Evolutionary conservation across 2,797 vertebrate species (phyloP).

Genomic region (Paratrypauchen microcephalus): DNA sequence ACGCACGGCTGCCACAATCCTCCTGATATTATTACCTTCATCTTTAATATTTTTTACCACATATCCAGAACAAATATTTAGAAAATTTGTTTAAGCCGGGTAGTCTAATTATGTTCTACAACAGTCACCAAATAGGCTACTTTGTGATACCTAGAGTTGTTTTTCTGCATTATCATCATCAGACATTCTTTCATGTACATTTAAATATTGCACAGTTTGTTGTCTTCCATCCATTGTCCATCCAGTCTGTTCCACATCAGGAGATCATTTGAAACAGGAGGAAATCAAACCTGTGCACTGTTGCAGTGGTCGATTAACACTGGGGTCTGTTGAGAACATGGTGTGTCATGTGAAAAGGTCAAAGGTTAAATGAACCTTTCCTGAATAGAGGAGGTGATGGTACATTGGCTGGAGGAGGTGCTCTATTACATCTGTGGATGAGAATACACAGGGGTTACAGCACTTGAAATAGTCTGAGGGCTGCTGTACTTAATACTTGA

Average conservation of each 20-base stretch:
- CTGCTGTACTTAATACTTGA: constrained; percentile 47
- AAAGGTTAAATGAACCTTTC: background rate
- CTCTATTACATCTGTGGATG: background rate
- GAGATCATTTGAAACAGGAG: background rate
- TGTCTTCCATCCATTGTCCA: background rate
- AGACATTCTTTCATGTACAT: too few species aligned
- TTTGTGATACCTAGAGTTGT: too few species aligned
- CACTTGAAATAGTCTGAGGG: constrained; percentile 42
- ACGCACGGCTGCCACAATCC: too few species aligned
- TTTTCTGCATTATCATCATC: too few species aligned
- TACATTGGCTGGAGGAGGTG: background rate
- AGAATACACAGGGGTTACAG: constrained; percentile 23
- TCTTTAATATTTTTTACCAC: background rate
- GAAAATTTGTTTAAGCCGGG: too few species aligned
- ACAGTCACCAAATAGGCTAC: too few species aligned
- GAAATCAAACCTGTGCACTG: too few species aligned
- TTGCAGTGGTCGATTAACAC: background rate
- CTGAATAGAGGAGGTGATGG: background rate
- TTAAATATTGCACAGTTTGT: too few species aligned
- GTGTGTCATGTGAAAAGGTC: background rate
- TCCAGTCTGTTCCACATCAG: background rate
- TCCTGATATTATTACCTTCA: background rate
- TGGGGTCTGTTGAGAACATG: background rate
- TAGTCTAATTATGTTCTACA: too few species aligned
- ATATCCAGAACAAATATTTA: background rate